Conservation (phyloP, 2,797 vertebrate species). For the Anas flavirostris region DNA sequence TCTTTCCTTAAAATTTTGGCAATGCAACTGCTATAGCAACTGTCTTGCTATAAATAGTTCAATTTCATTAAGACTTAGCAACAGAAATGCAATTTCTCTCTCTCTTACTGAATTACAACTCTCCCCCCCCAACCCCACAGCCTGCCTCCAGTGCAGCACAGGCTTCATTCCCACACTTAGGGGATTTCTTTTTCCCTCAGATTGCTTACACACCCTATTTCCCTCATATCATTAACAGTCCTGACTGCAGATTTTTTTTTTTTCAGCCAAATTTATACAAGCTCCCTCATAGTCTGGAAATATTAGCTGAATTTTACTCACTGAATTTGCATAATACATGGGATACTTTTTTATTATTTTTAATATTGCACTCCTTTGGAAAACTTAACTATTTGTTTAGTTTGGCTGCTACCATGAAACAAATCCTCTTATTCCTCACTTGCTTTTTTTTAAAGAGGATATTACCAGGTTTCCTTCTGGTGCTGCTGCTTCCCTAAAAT, state of each 20-base stretch:
- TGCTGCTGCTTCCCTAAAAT: not conserved
- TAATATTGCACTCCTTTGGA: not conserved
- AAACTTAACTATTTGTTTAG: not conserved
- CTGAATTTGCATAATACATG: not conserved
- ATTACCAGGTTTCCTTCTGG: not conserved
- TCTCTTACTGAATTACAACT: not conserved
- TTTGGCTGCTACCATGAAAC: not conserved
- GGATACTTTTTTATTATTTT: not conserved
- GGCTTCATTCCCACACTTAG: not conserved
- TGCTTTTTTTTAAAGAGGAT: not conserved
- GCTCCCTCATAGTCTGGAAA: not conserved
- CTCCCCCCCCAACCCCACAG: not conserved
- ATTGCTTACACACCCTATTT: not conserved
- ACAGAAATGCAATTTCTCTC: slow-evolving; percentile 37
- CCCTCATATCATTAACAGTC: not conserved
- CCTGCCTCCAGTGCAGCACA: not conserved
- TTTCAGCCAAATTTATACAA: not conserved
- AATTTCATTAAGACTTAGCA: slow-evolving; percentile 43
- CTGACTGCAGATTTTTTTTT: not conserved
- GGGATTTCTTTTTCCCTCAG: not conserved
- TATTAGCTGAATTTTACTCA: not conserved
- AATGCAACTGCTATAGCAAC: not conserved
- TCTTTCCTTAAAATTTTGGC: slow-evolving; percentile 21
- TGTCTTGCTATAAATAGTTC: slow-evolving; percentile 56
- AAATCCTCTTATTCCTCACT: not conserved